Evolutionary conservation across 2,888 invertebrate species (phyloP).

Genomic region (Noctua janthe): DNA sequence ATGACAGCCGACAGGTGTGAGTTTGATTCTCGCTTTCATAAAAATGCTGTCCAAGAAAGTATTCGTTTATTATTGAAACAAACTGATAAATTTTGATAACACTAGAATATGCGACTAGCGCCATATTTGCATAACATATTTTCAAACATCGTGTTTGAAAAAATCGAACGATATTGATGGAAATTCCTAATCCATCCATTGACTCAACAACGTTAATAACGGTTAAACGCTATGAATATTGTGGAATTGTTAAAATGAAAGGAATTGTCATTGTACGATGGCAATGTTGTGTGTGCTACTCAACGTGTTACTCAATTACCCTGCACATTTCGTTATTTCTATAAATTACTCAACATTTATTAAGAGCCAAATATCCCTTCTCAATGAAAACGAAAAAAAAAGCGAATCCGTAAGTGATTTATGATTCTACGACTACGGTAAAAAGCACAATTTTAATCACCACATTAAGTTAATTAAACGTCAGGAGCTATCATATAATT

Average conservation of each 20-base stretch:
- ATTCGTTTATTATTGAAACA: not conserved
- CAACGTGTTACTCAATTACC: not conserved
- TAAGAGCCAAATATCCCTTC: not conserved
- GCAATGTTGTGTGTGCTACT: not conserved
- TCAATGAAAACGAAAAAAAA: not conserved
- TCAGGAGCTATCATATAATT: slow-evolving; percentile 18
- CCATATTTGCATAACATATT: not conserved
- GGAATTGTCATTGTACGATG: not conserved
- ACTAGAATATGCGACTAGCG: not conserved
- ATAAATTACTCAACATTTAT: not conserved
- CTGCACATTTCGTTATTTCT: not conserved
- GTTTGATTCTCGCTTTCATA: not conserved
- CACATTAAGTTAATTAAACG: slow-evolving; percentile 32
- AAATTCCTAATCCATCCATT: not conserved
- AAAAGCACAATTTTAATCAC: slow-evolving; percentile 6
- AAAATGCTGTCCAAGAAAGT: not conserved
- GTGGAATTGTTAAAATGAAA: not conserved
- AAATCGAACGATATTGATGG: not conserved
- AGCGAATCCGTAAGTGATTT: not conserved
- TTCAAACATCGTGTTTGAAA: too few species aligned
- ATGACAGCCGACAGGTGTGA: too few species aligned
- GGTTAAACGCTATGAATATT: too few species aligned
- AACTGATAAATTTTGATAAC: not conserved
- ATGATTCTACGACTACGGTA: not conserved
- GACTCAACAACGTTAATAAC: not conserved